Percentiles rank a stretch among this genome's conserved stretches.
phyloP scores from a whole-genome alignment of 23 tunicate genomes.

The Trididemnum nubilum region DNA sequence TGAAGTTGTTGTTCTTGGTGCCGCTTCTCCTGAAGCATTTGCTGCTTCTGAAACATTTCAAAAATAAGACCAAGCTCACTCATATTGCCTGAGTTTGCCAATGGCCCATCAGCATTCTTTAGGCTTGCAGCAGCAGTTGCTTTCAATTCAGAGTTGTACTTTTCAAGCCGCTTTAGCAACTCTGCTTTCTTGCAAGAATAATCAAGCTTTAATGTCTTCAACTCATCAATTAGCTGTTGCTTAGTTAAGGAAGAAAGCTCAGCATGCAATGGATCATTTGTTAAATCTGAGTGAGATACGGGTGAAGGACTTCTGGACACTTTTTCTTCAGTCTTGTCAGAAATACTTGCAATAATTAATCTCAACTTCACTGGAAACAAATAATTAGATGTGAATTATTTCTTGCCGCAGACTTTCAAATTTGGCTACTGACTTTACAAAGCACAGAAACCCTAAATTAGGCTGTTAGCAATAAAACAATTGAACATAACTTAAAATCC shows the following conservation, averaged over 20 bases:
- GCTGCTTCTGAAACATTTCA: not conserved
- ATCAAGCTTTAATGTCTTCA: not conserved
- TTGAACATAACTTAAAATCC: too few relatives aligned
- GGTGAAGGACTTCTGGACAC: not conserved
- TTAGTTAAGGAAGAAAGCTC: not conserved
- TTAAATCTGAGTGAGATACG: not conserved
- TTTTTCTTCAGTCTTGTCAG: not conserved
- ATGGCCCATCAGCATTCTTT: not conserved
- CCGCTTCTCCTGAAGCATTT: not conserved
- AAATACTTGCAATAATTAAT: too few relatives aligned
- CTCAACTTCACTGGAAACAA: too few relatives aligned
- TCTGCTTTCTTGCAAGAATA: not conserved
- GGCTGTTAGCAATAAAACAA: too few relatives aligned
- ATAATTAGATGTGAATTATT: too few relatives aligned
- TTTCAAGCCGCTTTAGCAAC: not conserved
- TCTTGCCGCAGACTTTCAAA: too few relatives aligned
- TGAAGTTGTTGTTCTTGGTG: not conserved
- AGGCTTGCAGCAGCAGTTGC: not conserved
- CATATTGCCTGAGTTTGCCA: not conserved
- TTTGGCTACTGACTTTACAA: too few relatives aligned
- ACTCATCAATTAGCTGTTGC: not conserved
- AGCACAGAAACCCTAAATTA: too few relatives aligned
- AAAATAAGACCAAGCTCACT: not conserved
- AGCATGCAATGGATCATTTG: not conserved
- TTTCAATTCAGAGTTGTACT: not conserved